phyloP scores from a whole-genome alignment of 2,797 vertebrate genomes.

The Fundulus diaphanus region DNA sequence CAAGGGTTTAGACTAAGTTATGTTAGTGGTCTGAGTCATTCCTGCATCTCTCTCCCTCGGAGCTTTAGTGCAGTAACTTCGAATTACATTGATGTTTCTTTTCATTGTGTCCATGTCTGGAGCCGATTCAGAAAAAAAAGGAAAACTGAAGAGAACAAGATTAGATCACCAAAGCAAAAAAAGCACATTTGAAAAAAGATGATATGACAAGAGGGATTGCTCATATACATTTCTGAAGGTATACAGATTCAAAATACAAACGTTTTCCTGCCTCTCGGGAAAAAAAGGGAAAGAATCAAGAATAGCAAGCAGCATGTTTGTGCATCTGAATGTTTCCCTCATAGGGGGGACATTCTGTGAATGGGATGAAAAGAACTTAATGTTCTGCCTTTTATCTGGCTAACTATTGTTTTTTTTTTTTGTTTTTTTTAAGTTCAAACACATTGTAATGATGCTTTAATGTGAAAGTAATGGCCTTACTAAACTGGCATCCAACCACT shows the following conservation, averaged over 20 bases:
- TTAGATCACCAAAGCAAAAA: background rate
- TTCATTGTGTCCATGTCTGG: background rate
- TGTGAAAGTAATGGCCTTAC: background rate
- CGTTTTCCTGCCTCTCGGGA: constrained; percentile 5
- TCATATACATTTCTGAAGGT: constrained; percentile 18
- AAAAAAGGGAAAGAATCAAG: constrained; percentile 50
- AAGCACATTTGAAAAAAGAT: background rate
- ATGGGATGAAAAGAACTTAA: constrained; percentile 39
- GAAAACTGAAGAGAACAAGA: background rate
- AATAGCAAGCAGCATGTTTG: constrained; percentile 34
- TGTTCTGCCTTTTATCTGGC: constrained; percentile 29
- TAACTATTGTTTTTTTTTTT: background rate
- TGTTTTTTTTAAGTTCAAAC: constrained; percentile 4
- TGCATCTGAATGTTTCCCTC: constrained; percentile 31
- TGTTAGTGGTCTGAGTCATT: constrained; percentile 35
- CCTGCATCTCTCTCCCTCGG: constrained; percentile 19
- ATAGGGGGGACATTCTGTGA: constrained; percentile 27
- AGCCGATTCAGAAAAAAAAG: constrained; percentile 1
- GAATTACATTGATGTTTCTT: constrained; percentile 21
- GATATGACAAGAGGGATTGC: background rate
- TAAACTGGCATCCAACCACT: constrained; percentile 2
- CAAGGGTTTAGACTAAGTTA: constrained; percentile 8
- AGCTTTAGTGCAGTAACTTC: constrained; percentile 15
- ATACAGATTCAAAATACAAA: constrained; percentile 21
- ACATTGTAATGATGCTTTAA: constrained; percentile 12